These are phyloP conservation scores for Ryuthela nishihirai DNA, from an alignment of 2,888 invertebrate genomes.

Conservation along the genomic window DNA sequence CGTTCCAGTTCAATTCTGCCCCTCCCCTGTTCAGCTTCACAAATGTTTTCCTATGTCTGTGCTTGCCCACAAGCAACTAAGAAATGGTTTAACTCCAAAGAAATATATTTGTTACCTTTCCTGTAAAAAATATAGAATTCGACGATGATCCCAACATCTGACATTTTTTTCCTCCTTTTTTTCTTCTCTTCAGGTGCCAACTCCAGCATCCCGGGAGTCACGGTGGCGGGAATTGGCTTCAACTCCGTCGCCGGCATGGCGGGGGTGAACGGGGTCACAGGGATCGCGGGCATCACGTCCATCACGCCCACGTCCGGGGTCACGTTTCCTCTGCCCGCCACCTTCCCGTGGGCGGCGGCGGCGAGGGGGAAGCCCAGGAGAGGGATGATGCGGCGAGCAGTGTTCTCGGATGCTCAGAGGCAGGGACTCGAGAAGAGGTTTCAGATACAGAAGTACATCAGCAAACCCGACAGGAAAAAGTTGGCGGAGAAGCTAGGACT, in stretches of 20 bases:
- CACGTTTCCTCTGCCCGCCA: conserved; percentile 39
- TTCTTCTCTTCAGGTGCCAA: conserved; percentile 13
- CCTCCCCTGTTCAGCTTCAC: too few species aligned
- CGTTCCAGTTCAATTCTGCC: too few species aligned
- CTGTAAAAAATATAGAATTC: too few species aligned
- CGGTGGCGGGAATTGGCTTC: conserved; percentile 20
- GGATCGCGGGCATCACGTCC: conserved; percentile 10
- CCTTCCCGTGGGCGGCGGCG: conserved; percentile 82
- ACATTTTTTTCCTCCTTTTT: too few species aligned
- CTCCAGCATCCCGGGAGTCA: conserved; percentile 10
- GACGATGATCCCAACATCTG: too few species aligned
- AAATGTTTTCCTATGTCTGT: too few species aligned
- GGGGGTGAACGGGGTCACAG: not conserved
- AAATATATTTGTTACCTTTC: too few species aligned
- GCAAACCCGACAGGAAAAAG: conserved; percentile 96
- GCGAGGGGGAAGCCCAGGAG: conserved; percentile 87
- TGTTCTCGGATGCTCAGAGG: conserved; percentile 92
- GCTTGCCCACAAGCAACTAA: too few species aligned
- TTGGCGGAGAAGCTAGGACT: conserved; percentile 91
- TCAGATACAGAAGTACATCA: conserved; percentile 96
- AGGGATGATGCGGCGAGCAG: conserved; percentile 95
- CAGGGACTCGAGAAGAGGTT: conserved; percentile 94
- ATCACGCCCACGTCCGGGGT: conserved; percentile 17
- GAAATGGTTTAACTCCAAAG: too few species aligned
- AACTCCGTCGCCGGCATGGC: conserved; percentile 3